Conservation (phyloP, 2,888 invertebrate species). For the Campoplex nolae region DNA sequence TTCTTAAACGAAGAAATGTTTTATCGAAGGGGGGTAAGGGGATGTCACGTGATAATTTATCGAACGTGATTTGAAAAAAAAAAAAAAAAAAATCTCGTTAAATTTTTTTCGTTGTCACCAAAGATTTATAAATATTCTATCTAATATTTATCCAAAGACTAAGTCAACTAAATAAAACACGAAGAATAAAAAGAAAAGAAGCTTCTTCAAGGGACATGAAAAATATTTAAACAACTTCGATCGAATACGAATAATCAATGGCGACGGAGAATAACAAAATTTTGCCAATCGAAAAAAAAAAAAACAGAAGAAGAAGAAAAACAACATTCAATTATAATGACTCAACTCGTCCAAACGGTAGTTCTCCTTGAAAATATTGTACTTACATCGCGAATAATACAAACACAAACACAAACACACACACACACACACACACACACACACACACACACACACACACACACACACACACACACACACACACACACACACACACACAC, state of each 20-base stretch:
- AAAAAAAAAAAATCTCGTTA: constrained; percentile 49
- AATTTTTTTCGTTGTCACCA: constrained; percentile 66
- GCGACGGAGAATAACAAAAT: not conserved
- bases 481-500: too few relatives aligned
- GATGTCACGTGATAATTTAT: constrained; percentile 58
- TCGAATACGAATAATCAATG: not conserved
- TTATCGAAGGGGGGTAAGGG: not conserved
- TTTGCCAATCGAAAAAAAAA: constrained; percentile 53
- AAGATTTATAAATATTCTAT: constrained; percentile 70
- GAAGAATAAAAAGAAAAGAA: constrained; percentile 9
- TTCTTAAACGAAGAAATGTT: constrained; percentile 33
- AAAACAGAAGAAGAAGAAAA: constrained; percentile 27
- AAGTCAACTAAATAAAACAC: constrained; percentile 55
- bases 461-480: too few relatives aligned
- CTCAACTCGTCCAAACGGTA: constrained; percentile 50
- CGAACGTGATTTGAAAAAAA: constrained; percentile 35
- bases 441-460: too few relatives aligned
- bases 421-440: too few relatives aligned
- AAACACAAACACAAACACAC: not conserved
- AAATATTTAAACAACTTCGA: constrained; percentile 9
- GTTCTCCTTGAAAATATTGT: constrained; percentile 45
- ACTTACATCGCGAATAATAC: constrained; percentile 50
- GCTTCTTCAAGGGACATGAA: not conserved
- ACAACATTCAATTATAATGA: constrained; percentile 4
- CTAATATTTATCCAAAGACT: constrained; percentile 70